These are phyloP conservation scores for Drosophila paramelanica DNA, from an alignment of 2,888 invertebrate genomes.

Conservation along the genomic window DNA sequence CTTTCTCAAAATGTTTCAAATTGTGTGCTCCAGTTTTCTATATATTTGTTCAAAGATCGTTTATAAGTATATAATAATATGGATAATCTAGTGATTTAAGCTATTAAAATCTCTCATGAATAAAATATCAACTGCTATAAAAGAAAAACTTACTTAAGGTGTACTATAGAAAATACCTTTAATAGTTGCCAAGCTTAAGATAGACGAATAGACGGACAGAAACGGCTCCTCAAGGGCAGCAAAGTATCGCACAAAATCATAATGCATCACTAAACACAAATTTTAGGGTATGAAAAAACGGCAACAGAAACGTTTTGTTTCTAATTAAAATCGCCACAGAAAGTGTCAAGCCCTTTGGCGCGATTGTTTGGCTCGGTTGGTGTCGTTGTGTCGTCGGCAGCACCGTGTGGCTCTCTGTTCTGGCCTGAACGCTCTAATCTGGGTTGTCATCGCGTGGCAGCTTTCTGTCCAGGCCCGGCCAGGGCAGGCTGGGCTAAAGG, in stretches of 20 bases:
- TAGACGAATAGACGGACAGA: no score
- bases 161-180: no score
- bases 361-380: conserved; percentile 41
- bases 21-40: no score
- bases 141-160: no score
- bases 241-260: neutral
- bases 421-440: conserved; percentile 57
- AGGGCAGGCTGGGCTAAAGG: conserved; percentile 27
- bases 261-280: neutral
- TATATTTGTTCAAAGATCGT: no score
- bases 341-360: conserved; percentile 75
- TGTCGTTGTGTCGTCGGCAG: conserved; percentile 35
- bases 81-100: no score
- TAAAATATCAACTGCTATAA: no score
- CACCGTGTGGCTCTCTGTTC: conserved; percentile 6
- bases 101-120: no score
- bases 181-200: no score
- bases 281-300: neutral
- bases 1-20: no score
- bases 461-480: conserved; percentile 68
- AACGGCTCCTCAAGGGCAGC: no score
- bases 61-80: no score
- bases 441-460: conserved; percentile 77
- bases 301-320: conserved; percentile 50
- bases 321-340: conserved; percentile 79